phyloP scores from a whole-genome alignment of 2,888 invertebrate species.

The Chymomyza procnemis region DNA sequence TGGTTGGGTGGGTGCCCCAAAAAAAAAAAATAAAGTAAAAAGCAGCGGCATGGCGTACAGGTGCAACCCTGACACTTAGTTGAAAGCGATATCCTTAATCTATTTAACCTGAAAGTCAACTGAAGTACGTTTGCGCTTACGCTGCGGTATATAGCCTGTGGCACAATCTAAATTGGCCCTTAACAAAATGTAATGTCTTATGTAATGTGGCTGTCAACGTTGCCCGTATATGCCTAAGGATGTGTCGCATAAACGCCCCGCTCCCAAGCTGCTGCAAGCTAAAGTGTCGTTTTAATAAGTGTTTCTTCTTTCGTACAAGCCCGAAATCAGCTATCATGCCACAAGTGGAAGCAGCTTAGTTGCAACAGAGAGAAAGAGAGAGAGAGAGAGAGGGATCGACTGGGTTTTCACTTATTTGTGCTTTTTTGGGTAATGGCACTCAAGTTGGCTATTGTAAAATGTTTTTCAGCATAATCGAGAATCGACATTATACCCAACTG shows the following conservation, averaged over 20 bases:
- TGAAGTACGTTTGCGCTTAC: not conserved
- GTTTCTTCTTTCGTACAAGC: conserved; percentile 46
- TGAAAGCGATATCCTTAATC: conserved; percentile 69
- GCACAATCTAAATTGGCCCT: conserved; percentile 65
- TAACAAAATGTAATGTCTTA: not conserved
- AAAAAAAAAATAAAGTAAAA: conserved; percentile 5
- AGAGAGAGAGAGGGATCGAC: no score
- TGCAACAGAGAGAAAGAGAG: no score
- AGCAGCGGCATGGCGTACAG: conserved; percentile 30
- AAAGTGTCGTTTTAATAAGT: conserved; percentile 70
- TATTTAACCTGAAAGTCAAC: conserved; percentile 66
- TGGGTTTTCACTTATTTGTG: no score
- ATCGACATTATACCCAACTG: not conserved
- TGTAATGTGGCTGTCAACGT: conserved; percentile 11
- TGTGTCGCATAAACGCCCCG: conserved; percentile 41
- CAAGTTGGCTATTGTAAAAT: conserved; percentile 66
- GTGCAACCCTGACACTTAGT: conserved; percentile 45
- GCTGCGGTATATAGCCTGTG: not conserved
- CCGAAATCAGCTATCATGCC: not conserved
- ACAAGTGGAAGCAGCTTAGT: not conserved
- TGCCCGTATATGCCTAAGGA: conserved; percentile 41
- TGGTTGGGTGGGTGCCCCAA: not conserved
- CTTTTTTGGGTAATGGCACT: conserved; percentile 58
- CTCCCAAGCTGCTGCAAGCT: conserved; percentile 20
- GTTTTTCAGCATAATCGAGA: conserved; percentile 32